Base-by-base conservation (phyloP, 2,888 invertebrate genomes). In the Apamea anceps region DNA sequence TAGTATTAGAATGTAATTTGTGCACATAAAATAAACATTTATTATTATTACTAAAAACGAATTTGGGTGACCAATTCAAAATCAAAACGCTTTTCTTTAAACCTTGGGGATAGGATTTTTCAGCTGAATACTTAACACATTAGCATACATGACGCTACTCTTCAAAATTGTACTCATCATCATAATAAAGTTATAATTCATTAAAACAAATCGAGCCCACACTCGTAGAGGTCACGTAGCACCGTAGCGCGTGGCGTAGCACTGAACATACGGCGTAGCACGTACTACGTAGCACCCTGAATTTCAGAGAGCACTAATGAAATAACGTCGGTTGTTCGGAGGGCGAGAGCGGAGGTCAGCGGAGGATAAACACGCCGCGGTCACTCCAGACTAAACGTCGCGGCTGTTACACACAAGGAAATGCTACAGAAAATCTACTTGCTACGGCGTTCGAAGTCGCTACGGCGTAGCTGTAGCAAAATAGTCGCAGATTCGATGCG, bases 241-340 rank as follows among this genome's bases (percentile, higher is more conserved):
- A 51, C 13, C 32, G 57, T 66, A 48, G 45, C 57, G 32, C 7
- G n/a, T 13, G 21, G 76, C 62, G 48, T 76, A 76, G 62, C n/a
- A 57, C 57, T 25, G 63, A 28, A 42, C 8, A n/a, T 45, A 62
- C 5, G 28, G 18, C 57, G 79, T 78, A 66, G 66, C 54, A 37
- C 70, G 48, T 48, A 45, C n/a, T 28, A 13, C 37, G 18, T 62
- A 70, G 54, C 32, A 73, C 32, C n/a, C 60, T 51, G 60, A 45
- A 62, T 72, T 72, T 79, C 10, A 54, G 42, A 48, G 12, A 42
- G 32, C 32, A 32, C 42, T 63, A 62, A 79, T 79, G n/a, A 68
- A 66, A 80, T 51, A n/a, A 21, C n/a, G 51, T 62, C 42, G 8
- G 28, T 37, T 60, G 72, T 15, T 51, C 28, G 45, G 28, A 37